phyloP scores from a whole-genome alignment of 2,888 invertebrate genomes.

The Mimas tiliae region DNA sequence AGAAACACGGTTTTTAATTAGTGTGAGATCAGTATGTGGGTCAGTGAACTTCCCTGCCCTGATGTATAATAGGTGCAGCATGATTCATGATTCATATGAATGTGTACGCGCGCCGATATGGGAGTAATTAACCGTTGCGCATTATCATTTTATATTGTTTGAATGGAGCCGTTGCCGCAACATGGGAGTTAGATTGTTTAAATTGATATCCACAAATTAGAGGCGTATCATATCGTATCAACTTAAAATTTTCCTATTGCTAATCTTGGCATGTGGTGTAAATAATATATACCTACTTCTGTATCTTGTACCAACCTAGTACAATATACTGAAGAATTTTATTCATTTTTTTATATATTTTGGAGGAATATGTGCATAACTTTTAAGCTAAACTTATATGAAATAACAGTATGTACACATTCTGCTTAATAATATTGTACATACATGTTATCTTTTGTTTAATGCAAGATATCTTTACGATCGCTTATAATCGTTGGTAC shows the following conservation, averaged over 20 bases:
- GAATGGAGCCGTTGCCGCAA: not conserved
- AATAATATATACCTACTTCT: too few species aligned
- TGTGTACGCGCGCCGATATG: slow-evolving; percentile 17
- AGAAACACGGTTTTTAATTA: slow-evolving; percentile 24
- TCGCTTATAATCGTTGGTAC: not conserved
- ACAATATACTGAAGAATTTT: too few species aligned
- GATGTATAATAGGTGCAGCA: slow-evolving; percentile 27
- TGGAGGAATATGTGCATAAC: too few species aligned
- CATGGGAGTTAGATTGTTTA: not conserved
- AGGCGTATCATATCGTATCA: not conserved
- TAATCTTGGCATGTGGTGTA: too few species aligned
- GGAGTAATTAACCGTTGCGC: slow-evolving; percentile 19
- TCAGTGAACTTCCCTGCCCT: slow-evolving; percentile 32
- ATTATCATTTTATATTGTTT: slow-evolving; percentile 19
- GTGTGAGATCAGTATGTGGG: slow-evolving; percentile 19
- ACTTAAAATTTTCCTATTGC: too few species aligned
- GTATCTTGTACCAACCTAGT: too few species aligned
- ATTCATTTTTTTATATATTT: too few species aligned
- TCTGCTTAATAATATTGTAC: too few species aligned
- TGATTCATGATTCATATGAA: slow-evolving; percentile 27
- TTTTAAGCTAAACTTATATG: too few species aligned
- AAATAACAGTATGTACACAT: not conserved
- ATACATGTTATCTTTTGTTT: too few species aligned
- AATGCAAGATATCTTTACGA: not conserved
- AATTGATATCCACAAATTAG: too few species aligned